Base-by-base conservation (phyloP, 2,797 vertebrate species). In the Trichosurus vulpecula region DNA sequence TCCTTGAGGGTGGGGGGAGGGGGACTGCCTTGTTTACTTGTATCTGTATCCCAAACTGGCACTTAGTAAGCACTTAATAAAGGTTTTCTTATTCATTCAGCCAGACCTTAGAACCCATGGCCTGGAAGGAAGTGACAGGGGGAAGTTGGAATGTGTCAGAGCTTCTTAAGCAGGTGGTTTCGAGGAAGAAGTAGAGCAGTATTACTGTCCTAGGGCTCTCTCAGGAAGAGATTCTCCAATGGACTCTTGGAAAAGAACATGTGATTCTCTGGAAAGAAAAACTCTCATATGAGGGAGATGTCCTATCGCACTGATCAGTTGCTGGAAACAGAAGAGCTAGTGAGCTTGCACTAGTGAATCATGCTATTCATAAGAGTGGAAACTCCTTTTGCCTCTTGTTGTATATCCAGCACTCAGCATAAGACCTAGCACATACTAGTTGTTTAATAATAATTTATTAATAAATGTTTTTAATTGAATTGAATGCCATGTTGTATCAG, bases 211-310 rank as follows among this genome's bases (percentile, higher is more conserved):
- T n/a, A 6, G 31, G 31, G 58, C 31, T 35, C 31, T 16, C 56
- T 90, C 92, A 91, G 89, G 16, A 94, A 94, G 51, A 93, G 13
- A 51, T 56, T 90, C 41, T 91, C 52, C 90, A 94, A 93, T 66
- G 95, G 57, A 51, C 52, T 95, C 66, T 2, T 57, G 91, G 94
- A 74, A 66, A 66, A 66, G 13, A 66, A 54, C 47, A 31, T 58
- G 9, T 6, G 22, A 74, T 96, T 91, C 22, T 57, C 93, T 52
- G 35, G 54, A 91, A 41, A 56, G 54, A 92, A 93, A 96, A 96
- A 55, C 54, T 27, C 90, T 25, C 8, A 2, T 55, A 2, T 74
- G 19, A 95, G 47, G 94, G 96, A 94, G 41, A 16, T 52, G 4
- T 95, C 22, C 29, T 89, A 52, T 54, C 66, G 51, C 54, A 4